Conservation (phyloP, 2,113 vertebrate species). For the Sitta europaea region DNA sequence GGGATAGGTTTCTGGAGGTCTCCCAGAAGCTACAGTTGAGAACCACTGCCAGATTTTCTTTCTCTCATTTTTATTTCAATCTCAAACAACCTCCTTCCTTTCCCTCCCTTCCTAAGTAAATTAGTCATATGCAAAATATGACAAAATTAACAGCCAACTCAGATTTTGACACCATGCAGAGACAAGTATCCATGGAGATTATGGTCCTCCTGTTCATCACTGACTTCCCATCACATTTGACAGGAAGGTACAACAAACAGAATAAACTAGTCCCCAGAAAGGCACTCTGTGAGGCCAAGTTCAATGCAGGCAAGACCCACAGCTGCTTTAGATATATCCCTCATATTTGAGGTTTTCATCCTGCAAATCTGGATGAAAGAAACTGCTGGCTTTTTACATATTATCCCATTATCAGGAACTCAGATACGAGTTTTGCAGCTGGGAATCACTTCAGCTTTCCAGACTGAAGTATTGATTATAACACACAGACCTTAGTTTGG, state of each 20-base stretch:
- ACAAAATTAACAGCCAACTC: slow-evolving; percentile 10
- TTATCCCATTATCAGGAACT: neutral
- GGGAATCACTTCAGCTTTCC: neutral
- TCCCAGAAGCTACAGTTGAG: neutral
- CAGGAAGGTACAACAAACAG: neutral
- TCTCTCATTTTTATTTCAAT: neutral
- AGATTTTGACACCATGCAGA: slow-evolving; percentile 12
- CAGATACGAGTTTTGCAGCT: neutral
- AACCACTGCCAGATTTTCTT: neutral
- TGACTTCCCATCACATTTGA: slow-evolving; percentile 4
- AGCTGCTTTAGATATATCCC: neutral
- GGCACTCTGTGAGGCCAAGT: neutral
- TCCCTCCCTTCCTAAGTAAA: neutral
- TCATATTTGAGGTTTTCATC: neutral
- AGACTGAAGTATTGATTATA: neutral
- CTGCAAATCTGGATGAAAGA: neutral
- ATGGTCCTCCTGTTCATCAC: neutral
- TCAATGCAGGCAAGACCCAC: neutral
- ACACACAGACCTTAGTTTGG: neutral
- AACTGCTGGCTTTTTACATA: neutral
- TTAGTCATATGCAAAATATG: neutral
- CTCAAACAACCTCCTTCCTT: neutral
- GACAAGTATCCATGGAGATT: slow-evolving; percentile 26
- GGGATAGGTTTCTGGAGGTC: neutral
- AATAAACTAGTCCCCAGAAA: neutral